Conservation (phyloP, 2,888 invertebrate genomes). For the Amphipoea oculea region DNA sequence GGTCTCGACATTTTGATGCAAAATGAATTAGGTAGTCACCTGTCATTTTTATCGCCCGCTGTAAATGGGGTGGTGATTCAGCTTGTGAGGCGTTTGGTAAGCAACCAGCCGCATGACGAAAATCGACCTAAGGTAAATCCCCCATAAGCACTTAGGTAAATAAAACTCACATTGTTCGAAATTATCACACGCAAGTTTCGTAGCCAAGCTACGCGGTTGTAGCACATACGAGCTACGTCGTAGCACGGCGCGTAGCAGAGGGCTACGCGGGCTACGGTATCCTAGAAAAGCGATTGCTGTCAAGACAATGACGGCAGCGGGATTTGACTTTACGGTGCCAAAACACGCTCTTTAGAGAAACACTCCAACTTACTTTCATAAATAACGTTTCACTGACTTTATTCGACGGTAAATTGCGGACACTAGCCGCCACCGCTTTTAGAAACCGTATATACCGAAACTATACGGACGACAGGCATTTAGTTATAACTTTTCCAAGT, state of each 20-base stretch:
- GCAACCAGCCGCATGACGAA: neutral
- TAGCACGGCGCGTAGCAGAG: conserved; percentile 4
- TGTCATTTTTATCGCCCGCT: no score
- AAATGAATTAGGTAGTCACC: no score
- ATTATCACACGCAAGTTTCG: neutral
- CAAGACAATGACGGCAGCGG: neutral
- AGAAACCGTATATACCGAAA: neutral
- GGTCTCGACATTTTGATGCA: neutral
- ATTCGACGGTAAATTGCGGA: neutral
- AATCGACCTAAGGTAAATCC: neutral
- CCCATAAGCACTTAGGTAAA: neutral
- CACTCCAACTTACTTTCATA: neutral
- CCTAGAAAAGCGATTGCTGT: neutral
- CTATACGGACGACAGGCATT: no score
- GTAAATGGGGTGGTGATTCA: neutral
- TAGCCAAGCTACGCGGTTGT: conserved; percentile 7
- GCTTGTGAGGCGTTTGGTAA: no score
- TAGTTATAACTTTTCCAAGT: no score
- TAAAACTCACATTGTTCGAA: neutral
- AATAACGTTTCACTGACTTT: neutral
- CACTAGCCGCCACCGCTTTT: neutral
- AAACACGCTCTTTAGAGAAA: neutral
- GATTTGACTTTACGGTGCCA: neutral
- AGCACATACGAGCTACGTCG: conserved; percentile 13
- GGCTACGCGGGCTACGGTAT: neutral